Base-by-base conservation (phyloP, 2,888 invertebrate genomes). In the Heliconius aoede region DNA sequence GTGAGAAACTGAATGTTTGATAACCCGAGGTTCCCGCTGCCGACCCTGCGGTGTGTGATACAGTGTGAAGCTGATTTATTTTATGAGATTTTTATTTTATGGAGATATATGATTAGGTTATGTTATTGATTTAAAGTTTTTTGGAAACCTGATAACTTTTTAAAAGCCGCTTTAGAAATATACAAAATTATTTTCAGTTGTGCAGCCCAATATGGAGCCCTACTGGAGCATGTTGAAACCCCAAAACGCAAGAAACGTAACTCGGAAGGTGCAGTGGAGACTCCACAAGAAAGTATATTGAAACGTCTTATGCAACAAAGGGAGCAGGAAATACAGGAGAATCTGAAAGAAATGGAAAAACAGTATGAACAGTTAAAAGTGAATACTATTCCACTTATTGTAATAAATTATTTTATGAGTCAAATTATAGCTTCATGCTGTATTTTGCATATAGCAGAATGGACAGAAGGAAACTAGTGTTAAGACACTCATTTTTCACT, bases 131-230 rank as follows among this genome's bases (percentile, higher is more conserved):
- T 46, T 46, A 46, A 46, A 46, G 46, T 46, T 40, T 0, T 40
- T 40, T 40, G 18, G 40, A 40, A 40, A 40, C 15, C 40, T 15
- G 4, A 40, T 15, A 9, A 32, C 9, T 40, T 18, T 18, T 18
- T 46, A 24, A 13, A n/a, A 11, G 11, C 3, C 26, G 24, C 26
- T 11, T 60, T 26, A 5, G 2, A 60, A 15, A 60, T 60, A 1
- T 5, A 60, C 5, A 60, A 7, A 60, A 60, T 60, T 26, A 21
- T 32, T 83, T 82, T 0, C 80, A 93, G 94, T 68, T 99, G 99
- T 91, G 98, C 98, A 0, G 96, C 97, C 0, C 99, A 99, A 85
- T 99, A 98, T 90, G 97, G 97, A 21, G 96, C 96, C 28, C 88
- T 98, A 11, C 89, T 98, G 26, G 98, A 97, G 85, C 96, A 97